Base-by-base conservation (phyloP, 2,888 invertebrate species). In the Kuschelorhynchus macadamiae region DNA sequence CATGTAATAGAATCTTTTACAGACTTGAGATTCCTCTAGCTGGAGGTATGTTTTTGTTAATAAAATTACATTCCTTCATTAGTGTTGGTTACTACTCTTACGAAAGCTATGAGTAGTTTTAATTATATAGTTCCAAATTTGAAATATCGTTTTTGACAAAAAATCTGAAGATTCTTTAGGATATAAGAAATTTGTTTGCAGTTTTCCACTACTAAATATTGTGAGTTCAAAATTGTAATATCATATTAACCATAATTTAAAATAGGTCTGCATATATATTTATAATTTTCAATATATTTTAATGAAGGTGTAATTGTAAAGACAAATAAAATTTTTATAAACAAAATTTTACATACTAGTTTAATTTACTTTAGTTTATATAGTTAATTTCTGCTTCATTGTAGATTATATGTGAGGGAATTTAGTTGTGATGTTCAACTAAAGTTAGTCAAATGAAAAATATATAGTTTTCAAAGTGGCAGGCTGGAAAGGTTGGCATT, bases 251-350 rank as follows among this genome's bases (percentile, higher is more conserved):
- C 47, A 21, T n/a, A 47, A 47, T 46, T 36, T 36, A 39, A 39
- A 16, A 16, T 52, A 52, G n/a, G 33, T 47, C 49, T 59, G 59
- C 17, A 39, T 59, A 47, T 59, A 59, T 46, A 18, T 20, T 47
- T 33, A 47, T 47, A 46, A 36, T 36, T 36, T 47, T 49, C 59
- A 36, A 20, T 59, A 59, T 59, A 52, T 50, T 50, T 59, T 59
- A 59, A 47, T 59, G 47, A 47, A 36, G 59, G 59, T 59, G 49
- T 59, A 59, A 59, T 49, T 59, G 57, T 57, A 57, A 57, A 59
- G 36, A 39, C 20, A 32, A 59, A 59, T 59, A 59, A 59, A 59
- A 21, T 59, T 59, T 59, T 59, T 59, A 59, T 47, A 49, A 47
- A 59, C 25, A 25, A 25, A 25, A 25, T 5, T 25, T 3, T 25